Evolutionary conservation across 2,888 invertebrate species (phyloP), one percentile per base, ranked within the genome.

Genomic region (Epirrhoe tristata): DNA sequence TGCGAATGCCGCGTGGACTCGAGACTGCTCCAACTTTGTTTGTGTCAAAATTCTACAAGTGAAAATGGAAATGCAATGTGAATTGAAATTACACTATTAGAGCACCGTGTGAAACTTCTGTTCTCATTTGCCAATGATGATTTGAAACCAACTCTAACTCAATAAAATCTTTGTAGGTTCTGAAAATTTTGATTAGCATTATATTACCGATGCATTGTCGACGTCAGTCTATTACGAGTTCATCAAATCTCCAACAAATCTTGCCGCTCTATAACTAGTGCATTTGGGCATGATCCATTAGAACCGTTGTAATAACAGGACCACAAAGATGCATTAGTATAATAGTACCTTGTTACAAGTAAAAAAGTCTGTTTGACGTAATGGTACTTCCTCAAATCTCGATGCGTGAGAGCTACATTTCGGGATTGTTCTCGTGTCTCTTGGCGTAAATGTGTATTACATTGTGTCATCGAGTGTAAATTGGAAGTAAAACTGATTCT

Each of bases 371-470:
- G 77, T 82, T 82, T 89, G 87, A 86, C 82, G 89, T 91, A 91
- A 91, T 91, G 82, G 73, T 78, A 89, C 89, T 91, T 91, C 91
- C 88, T 88, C 85, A 89, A 89, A 87, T 88, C 87, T 86, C 84
- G 78, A 88, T 89, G 89, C 91, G 91, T 91, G 91, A 90, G 91
- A 92, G 66, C 24, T 64, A 58, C 68, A 64, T 70, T 74, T 72
- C 63, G 63, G 72, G 68, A 75, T 75, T 75, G 74, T 74, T 75
- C 70, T 71, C 67, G 59, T 24, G 24, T 24, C 24, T n/a, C 16
- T 14, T n/a, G 46, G 46, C n/a, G 12, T 48, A 48, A 48, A 48
- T 48, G 12, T 43, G 12, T 43, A 43, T 43, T 4, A 43, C 39
- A 12, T 43, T 72, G 70, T 71, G 65, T 70, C 75, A 72, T 72